These are phyloP conservation scores for Sweltsa coloradensis DNA, from an alignment of 1,140 invertebrate species.

Conservation along the genomic window DNA sequence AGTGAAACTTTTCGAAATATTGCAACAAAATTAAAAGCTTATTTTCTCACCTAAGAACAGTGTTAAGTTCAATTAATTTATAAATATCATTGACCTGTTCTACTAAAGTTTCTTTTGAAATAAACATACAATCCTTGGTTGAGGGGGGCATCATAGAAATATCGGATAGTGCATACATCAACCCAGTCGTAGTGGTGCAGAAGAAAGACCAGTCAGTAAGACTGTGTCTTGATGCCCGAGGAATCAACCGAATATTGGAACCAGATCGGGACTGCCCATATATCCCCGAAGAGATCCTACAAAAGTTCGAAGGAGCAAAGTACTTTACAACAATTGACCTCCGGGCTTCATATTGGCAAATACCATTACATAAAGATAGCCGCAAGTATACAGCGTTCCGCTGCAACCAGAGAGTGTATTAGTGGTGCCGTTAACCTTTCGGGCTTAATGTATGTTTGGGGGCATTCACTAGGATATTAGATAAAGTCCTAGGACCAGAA, in stretches of 20 bases:
- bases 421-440: slow-evolving; percentile 24
- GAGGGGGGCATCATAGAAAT: slow-evolving; percentile 17
- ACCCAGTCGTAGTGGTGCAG: slow-evolving; percentile 22
- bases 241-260: slow-evolving; percentile 22
- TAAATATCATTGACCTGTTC: too few relatives aligned
- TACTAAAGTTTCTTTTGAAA: too few relatives aligned
- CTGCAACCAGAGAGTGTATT: slow-evolving; percentile 12
- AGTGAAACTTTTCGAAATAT: too few relatives aligned
- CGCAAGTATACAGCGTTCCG: slow-evolving; percentile 24
- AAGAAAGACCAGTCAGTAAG: slow-evolving; percentile 21
- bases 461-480: neutral
- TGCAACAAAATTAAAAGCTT: too few relatives aligned
- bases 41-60: too few relatives aligned
- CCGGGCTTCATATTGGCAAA: slow-evolving; percentile 26
- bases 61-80: too few relatives aligned
- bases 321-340: slow-evolving; percentile 24
- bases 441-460: slow-evolving; percentile 18
- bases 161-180: slow-evolving; percentile 23
- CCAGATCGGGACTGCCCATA: slow-evolving; percentile 20
- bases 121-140: slow-evolving; percentile 19
- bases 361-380: slow-evolving; percentile 20
- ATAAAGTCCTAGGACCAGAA: slow-evolving; percentile 1
- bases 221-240: slow-evolving; percentile 24
- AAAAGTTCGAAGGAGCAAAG: slow-evolving; percentile 18
- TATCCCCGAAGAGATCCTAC: slow-evolving; percentile 13